Evolutionary conservation across 2,797 vertebrate genomes (phyloP), one percentile per base, ranked within the genome.

Genomic region (Cirrhinus mrigala): DNA sequence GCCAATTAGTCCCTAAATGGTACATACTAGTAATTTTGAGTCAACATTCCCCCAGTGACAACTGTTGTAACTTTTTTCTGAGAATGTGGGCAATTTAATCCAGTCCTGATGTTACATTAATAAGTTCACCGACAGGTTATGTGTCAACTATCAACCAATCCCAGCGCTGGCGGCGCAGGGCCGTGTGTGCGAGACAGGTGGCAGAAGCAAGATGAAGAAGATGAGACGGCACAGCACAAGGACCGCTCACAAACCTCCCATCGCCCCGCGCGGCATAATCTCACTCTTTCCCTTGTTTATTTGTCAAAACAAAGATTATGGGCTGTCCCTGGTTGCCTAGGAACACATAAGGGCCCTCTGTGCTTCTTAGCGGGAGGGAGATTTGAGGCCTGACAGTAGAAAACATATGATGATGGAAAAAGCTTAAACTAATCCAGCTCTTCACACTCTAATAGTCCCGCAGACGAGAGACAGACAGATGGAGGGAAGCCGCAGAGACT

Each of bases 351-450:
- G 73, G 62, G 52, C 40, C 37, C 58, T 68, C 8, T 44, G 73
- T 10, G 82, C 62, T 66, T 86, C 48, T 29, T 33, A 33, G 79
- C 29, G 22, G 46, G 73, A 71, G 85, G 40, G 64, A 82, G 66
- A 81, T 81, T 81, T 75, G 7, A 71, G 60, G 48, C 52, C 80
- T 76, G 69, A 85, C 75, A 56, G 82, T 76, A 77, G 70, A 84
- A 84, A 69, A 86, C 69, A 60, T 87, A 58, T 86, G 86, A 77
- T 77, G 82, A 81, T 85, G 69, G 50, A 81, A 75, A 29, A 69
- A 70, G 77, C 83, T 85, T 85, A 70, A 58, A 66, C 27, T 84
- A 88, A 88, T 88, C 85, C 86, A 54, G 78, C 69, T 78, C 81
- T 76, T 80, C 75, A 77, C 84, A 77, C 81, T 81, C 66, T 85